Percentiles rank a stretch among this genome's conserved stretches.
These are phyloP conservation scores for Nibea albiflora DNA, from an alignment of 2,113 vertebrate species.

Conservation along the genomic window DNA sequence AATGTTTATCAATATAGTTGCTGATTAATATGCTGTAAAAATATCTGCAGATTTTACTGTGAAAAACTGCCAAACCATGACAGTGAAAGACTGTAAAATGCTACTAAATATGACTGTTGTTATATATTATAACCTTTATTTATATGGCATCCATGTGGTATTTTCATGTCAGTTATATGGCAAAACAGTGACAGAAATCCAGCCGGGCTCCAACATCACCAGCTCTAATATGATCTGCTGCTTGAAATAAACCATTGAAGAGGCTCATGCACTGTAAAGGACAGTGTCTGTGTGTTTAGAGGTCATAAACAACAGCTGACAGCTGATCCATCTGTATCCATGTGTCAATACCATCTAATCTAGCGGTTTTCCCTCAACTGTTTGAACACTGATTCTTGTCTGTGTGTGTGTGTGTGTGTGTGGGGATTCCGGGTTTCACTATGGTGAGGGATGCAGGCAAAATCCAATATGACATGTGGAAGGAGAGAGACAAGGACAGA, in stretches of 20 bases:
- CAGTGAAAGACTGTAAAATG: no score
- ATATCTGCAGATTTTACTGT: no score
- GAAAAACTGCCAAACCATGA: no score
- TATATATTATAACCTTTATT: no score
- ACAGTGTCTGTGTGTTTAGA: not conserved
- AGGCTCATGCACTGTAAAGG: not conserved
- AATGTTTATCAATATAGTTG: no score
- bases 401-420: not conserved
- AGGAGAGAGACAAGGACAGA: constrained; percentile 10
- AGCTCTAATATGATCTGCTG: not conserved
- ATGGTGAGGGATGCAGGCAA: constrained; percentile 23
- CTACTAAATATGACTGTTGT: no score
- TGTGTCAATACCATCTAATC: constrained; percentile 42
- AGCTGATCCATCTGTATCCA: constrained; percentile 15
- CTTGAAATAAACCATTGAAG: not conserved
- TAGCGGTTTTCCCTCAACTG: not conserved
- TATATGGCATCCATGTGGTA: no score
- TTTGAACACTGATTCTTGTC: not conserved
- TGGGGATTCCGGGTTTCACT: not conserved
- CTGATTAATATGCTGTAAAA: no score
- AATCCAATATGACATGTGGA: constrained; percentile 46
- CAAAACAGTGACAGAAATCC: not conserved
- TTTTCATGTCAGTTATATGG: no score
- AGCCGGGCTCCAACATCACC: not conserved
- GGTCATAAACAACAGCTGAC: constrained; percentile 8